Evolutionary conservation across 2,113 vertebrate genomes (phyloP), one percentile per base, ranked within the genome.

Genomic region (Nettapus auritus): DNA sequence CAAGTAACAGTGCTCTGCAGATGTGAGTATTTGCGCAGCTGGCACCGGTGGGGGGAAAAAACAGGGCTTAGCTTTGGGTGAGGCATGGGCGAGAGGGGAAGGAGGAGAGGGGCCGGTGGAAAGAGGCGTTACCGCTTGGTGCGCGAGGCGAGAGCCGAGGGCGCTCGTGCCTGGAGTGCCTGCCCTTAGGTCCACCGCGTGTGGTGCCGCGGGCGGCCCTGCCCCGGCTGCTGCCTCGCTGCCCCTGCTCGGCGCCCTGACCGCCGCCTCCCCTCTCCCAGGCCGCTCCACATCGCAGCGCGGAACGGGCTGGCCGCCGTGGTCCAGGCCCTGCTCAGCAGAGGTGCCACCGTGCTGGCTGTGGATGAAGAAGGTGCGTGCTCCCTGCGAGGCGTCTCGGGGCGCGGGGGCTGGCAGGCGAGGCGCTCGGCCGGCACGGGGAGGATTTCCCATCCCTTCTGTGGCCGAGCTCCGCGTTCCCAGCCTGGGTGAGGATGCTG

Each of bases 251-350:
- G 7, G 66, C 8, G 6, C 42, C 50, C 42, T 68, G 31, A 20
- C 23, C 66, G n/a, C 36, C 29, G 55, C 33, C 56, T 57, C 77
- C 56, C 40, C 50, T 46, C 76, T 20, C 82, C 13, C 80, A 99
- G 99, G 99, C 99, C 99, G 31, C 99, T 99, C 87, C 99, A 99
- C 94, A 99, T 99, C n/a, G 99, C 99, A 88, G 99, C 99, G 12
- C 98, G 99, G 86, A 99, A 99, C 23, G 99, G 99, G 34, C 98
- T 99, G 94, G 99, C 99, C 53, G 98, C 99, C 3, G 99, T 99
- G 31, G 99, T 99, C 84, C 99, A 99, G 98, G 99, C 99, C 82
- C 98, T 99, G 96, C 98, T 99, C 87, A 99, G 99, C 98, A 98
- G 98, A 92, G 99, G 99, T 64, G 99, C 99, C 93, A 99, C 99